These are phyloP conservation scores for Drosophila macrospina DNA, from an alignment of 2,888 invertebrate genomes.

Conservation along the genomic window DNA sequence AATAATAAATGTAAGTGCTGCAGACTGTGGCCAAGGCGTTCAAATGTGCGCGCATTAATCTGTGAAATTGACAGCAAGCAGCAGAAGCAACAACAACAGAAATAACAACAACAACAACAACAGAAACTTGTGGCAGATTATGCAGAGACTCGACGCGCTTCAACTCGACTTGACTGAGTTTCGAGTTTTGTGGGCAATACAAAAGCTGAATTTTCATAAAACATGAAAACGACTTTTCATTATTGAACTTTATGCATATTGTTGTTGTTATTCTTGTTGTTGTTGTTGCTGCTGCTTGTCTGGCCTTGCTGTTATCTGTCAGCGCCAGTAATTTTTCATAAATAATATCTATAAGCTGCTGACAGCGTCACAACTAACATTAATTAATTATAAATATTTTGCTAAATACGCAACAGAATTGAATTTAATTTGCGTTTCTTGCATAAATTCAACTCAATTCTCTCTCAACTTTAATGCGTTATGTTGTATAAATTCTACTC, in stretches of 20 bases:
- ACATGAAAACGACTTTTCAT: conserved; percentile 63
- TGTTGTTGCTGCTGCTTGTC: neutral
- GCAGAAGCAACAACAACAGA: conserved; percentile 20
- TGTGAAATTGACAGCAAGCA: conserved; percentile 78
- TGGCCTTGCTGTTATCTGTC: conserved; percentile 25
- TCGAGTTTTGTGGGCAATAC: conserved; percentile 36
- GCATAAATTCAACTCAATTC: conserved; percentile 1
- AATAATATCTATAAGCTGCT: conserved; percentile 24
- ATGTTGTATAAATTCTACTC: conserved; percentile 6
- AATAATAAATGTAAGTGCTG: conserved; percentile 73
- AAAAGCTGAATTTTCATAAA: conserved; percentile 69
- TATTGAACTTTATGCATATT: conserved; percentile 36
- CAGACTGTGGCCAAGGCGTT: conserved; percentile 50
- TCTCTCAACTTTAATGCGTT: conserved; percentile 7
- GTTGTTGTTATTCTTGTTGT: conserved; percentile 1
- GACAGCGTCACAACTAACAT: conserved; percentile 32
- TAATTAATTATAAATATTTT: conserved; percentile 50
- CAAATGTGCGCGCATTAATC: conserved; percentile 76
- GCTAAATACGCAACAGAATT: conserved; percentile 5
- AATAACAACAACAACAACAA: conserved; percentile 3
- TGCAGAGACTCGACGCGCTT: conserved; percentile 33
- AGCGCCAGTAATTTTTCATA: conserved; percentile 46
- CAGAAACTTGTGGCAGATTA: conserved; percentile 20
- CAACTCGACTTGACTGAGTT: conserved; percentile 3
- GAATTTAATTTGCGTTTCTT: conserved; percentile 16